Percentiles rank a stretch among this genome's conserved stretches.
Conservation (phyloP, 1,140 invertebrate genomes). For the Teleopsis dalmanni region DNA sequence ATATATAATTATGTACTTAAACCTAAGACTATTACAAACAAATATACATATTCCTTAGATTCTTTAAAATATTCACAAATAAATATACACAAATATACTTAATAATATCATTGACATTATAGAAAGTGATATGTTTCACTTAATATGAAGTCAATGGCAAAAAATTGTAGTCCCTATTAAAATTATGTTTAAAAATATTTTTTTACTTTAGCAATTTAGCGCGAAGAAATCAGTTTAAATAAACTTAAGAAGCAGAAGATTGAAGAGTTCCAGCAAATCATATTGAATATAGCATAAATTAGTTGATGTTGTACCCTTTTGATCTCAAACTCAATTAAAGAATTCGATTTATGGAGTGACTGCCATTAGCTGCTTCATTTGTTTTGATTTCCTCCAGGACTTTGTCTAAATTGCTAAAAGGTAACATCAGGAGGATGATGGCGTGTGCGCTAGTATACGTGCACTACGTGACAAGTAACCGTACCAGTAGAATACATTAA, state of each 20-base stretch:
- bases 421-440: constrained; percentile 42
- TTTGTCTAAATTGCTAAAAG: constrained; percentile 45
- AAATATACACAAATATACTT: no score
- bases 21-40: no score
- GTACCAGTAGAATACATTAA: constrained; percentile 76
- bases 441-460: constrained; percentile 39
- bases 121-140: no score
- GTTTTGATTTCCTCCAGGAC: constrained; percentile 34
- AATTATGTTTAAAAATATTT: no score
- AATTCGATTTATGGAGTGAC: background rate
- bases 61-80: no score
- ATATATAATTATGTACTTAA: no score
- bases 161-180: no score
- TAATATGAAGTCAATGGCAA: no score
- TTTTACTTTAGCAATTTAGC: constrained; percentile 42
- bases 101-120: no score
- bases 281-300: background rate
- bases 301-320: background rate
- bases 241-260: background rate
- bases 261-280: background rate
- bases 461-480: constrained; percentile 62
- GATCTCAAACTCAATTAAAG: background rate
- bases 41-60: no score
- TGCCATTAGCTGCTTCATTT: constrained; percentile 15
- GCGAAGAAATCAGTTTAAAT: constrained; percentile 35